These are phyloP conservation scores for Tyrannus savana DNA, from an alignment of 2,113 vertebrate genomes.

Conservation along the genomic window DNA sequence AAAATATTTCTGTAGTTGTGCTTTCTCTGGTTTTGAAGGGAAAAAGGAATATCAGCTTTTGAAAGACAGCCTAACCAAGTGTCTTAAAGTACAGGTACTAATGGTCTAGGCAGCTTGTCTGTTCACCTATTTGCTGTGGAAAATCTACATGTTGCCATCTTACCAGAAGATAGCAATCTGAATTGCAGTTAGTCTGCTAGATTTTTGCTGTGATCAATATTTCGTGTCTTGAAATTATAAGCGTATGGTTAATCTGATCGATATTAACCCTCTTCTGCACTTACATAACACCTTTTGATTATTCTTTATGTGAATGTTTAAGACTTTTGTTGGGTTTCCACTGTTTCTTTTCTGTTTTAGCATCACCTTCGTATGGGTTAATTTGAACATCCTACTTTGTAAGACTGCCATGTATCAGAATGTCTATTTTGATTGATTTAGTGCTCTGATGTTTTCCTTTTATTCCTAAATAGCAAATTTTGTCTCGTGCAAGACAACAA, in stretches of 20 bases:
- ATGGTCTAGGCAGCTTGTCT: neutral
- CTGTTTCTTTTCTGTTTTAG: neutral
- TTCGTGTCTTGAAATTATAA: neutral
- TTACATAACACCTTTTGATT: neutral
- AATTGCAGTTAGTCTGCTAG: neutral
- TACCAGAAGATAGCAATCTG: neutral
- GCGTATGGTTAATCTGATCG: neutral
- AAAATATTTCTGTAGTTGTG: neutral
- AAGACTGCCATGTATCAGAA: neutral
- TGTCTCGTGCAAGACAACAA: neutral
- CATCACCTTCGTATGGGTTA: neutral
- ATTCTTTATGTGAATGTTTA: neutral
- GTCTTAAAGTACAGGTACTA: neutral
- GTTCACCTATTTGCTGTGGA: neutral
- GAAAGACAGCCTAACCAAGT: neutral
- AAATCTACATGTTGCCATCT: neutral
- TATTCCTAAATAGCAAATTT: neutral
- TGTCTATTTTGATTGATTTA: neutral
- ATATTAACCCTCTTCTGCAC: neutral
- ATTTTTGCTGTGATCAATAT: neutral
- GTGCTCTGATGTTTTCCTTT: neutral
- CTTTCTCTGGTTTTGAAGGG: neutral
- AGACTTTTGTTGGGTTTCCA: neutral
- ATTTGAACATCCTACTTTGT: neutral
- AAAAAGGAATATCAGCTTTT: neutral